Conservation (phyloP, 2,113 vertebrate species). For the Phyllostomus discolor region DNA sequence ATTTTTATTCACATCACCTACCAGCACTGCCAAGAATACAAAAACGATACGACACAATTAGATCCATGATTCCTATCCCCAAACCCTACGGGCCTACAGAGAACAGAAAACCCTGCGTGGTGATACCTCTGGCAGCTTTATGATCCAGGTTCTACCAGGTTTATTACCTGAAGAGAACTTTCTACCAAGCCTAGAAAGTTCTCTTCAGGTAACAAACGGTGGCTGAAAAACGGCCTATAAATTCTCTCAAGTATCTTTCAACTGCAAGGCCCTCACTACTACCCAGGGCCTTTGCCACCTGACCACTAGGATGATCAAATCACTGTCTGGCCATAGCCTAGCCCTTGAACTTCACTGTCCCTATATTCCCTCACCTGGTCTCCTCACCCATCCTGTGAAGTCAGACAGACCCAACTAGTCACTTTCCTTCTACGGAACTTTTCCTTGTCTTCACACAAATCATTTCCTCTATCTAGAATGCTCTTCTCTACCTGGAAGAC, state of each 20-base stretch:
- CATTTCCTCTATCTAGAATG: not conserved
- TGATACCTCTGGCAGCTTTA: not conserved
- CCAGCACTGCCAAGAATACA: not conserved
- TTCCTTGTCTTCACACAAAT: not conserved
- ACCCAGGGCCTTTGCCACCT: not conserved
- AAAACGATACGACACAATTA: not conserved
- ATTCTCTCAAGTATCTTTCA: not conserved
- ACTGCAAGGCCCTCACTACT: not conserved
- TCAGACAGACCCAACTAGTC: not conserved
- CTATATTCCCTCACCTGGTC: not conserved
- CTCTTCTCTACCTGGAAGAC: not conserved
- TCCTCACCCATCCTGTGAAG: not conserved
- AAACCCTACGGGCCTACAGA: not conserved
- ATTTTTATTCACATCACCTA: not conserved
- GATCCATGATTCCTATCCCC: not conserved
- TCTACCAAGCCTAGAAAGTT: not conserved
- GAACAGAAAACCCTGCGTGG: not conserved
- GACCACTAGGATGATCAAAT: not conserved
- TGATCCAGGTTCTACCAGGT: not conserved
- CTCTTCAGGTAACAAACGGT: not conserved
- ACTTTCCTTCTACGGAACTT: not conserved
- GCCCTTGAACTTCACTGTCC: not conserved
- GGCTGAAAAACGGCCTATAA: not conserved
- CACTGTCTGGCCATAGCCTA: not conserved
- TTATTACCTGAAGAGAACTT: no score